phyloP scores from a whole-genome alignment of 1,140 invertebrate species.

The Bombus breviceps region DNA sequence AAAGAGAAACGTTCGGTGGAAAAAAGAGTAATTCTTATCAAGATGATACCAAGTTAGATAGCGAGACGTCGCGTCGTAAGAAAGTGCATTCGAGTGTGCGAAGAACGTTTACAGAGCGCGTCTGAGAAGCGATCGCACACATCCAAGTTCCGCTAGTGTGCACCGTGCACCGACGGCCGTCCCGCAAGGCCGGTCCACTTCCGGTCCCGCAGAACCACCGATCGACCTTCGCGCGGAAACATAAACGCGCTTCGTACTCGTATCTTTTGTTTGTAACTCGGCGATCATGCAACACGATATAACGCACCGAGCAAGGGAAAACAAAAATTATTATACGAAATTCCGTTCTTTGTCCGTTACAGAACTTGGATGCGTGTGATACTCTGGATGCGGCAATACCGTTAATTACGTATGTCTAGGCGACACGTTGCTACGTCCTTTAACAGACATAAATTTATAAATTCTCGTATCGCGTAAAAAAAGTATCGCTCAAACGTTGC shows the following conservation, averaged over 20 bases:
- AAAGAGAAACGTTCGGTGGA: neutral
- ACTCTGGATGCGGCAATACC: neutral
- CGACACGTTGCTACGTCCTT: neutral
- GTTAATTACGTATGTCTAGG: neutral
- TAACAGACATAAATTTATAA: neutral
- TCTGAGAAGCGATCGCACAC: neutral
- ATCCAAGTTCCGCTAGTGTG: conserved; percentile 46
- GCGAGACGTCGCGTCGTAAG: neutral
- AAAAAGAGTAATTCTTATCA: neutral
- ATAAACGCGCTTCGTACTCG: conserved; percentile 52
- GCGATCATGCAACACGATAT: conserved; percentile 32
- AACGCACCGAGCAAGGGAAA: conserved; percentile 6
- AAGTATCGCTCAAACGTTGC: too few relatives aligned
- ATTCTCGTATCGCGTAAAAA: too few relatives aligned
- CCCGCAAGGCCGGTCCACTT: conserved; percentile 80
- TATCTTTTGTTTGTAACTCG: conserved; percentile 19
- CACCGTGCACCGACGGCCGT: conserved; percentile 69
- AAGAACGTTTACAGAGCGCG: neutral
- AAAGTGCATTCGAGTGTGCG: neutral
- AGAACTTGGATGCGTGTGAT: neutral
- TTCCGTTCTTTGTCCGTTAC: conserved; percentile 17
- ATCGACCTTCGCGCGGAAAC: conserved; percentile 79
- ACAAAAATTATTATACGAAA: conserved; percentile 4
- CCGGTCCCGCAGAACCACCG: conserved; percentile 74
- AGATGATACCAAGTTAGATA: neutral